Base-by-base conservation (phyloP, 1,140 invertebrate genomes). In the Calosoma granatense region DNA sequence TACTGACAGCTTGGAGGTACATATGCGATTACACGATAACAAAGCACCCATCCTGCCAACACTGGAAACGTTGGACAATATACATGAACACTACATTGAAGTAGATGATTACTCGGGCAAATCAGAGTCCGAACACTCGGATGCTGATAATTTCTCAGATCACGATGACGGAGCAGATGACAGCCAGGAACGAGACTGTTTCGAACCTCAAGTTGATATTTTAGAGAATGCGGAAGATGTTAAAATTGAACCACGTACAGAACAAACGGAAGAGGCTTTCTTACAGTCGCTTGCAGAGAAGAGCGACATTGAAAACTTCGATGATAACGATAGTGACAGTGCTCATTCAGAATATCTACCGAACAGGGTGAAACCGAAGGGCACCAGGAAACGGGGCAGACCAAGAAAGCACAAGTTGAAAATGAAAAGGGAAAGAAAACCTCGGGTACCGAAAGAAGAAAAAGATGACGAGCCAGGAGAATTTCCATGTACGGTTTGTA, bases 31-130 rank as follows among this genome's bases (percentile, higher is more conserved):
- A 30, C 68, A 71, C 59, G 67, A 65, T 47, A 64, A 64, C 54
- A 58, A 61, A 21, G 54, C 56, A 23, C 64, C 64, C 6, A 58
- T 59, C 17, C 53, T 68, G 22, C 67, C 67, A 20, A 70, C 68
- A 9, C 60, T 71, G 51, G 68, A 71, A 51, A 68, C 67, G 61
- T 56, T 71, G 20, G 66, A 71, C 57, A 70, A 70, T 56, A 64
- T 69, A 19, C 64, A 67, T 26, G 63, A 70, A 51, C 65, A 69
- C 60, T 69, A 68, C 58, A 64, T 64, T 51, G 60, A 70, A 59
- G 65, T 70, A 26, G 67, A 69, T 54, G 63, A 62, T 53, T 65
- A 67, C 20, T 54, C 22, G 14, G 51, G 51, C n/a, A 53, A 20
- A 22, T 20, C 21, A 20, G 53, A 30, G 36, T 17, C 22, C 4